A percentile compares a stretch with the other conserved stretches of the same genome.
phyloP scores from a whole-genome alignment of 2,888 invertebrate genomes.

The Gortyna flavago region DNA sequence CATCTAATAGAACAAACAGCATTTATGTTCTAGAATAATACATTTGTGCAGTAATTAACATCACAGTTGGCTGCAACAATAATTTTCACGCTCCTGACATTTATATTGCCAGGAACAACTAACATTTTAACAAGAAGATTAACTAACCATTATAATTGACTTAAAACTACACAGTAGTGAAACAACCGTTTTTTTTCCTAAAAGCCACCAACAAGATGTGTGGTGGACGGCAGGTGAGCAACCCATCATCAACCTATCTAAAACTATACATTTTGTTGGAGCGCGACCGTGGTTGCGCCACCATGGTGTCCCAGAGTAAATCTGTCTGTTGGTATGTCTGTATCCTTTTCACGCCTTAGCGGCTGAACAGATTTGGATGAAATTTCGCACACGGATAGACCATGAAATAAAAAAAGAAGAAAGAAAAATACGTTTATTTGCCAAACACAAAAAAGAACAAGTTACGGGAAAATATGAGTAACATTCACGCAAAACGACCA shows the following conservation, averaged over 20 bases:
- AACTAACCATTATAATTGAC: constrained; percentile 2
- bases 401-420: neutral
- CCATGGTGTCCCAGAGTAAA: neutral
- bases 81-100: constrained; percentile 26
- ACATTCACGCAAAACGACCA: neutral
- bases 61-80: constrained; percentile 15
- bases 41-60: constrained; percentile 14
- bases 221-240: neutral
- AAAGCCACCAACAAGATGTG: neutral
- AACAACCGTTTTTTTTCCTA: neutral
- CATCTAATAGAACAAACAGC: constrained; percentile 18
- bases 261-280: neutral
- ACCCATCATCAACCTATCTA: too few species aligned
- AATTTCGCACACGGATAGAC: neutral
- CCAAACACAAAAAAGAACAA: neutral
- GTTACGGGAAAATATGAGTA: neutral
- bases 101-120: constrained; percentile 7
- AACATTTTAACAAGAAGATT: constrained; percentile 1
- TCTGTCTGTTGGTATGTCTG: neutral
- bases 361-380: neutral
- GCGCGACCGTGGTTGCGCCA: too few species aligned
- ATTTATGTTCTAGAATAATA: constrained; percentile 12
- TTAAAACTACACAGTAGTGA: neutral
- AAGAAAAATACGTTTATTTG: neutral
- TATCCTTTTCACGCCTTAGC: too few species aligned